These are phyloP conservation scores for Drosophila ficusphila DNA, from an alignment of 1,140 invertebrate species.

Conservation along the genomic window DNA sequence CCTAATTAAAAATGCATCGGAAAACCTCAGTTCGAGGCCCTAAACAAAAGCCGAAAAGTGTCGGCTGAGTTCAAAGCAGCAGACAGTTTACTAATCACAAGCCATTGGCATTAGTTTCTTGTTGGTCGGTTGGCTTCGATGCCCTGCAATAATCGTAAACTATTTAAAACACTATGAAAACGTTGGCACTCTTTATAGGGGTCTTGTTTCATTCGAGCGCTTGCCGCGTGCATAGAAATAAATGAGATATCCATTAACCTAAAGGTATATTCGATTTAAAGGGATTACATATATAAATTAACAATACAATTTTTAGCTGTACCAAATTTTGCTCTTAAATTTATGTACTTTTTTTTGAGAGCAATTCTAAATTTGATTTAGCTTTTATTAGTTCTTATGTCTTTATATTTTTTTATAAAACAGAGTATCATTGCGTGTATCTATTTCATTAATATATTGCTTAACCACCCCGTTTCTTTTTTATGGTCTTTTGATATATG, in stretches of 20 bases:
- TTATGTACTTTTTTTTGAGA: too few species aligned
- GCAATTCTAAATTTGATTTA: background rate
- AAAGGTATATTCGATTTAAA: background rate
- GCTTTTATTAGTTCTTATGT: too few species aligned
- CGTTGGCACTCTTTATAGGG: slow-evolving; percentile 68
- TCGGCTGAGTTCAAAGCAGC: slow-evolving; percentile 65
- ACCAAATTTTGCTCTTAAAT: too few species aligned
- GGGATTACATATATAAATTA: background rate
- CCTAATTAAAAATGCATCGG: slow-evolving; percentile 80
- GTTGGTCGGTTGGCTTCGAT: slow-evolving; percentile 38
- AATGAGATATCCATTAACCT: slow-evolving; percentile 36
- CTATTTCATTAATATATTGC: background rate
- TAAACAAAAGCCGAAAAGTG: slow-evolving; percentile 22
- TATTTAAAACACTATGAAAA: slow-evolving; percentile 72
- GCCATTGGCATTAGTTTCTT: slow-evolving; percentile 36
- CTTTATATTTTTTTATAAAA: slow-evolving; percentile 23
- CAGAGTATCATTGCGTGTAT: background rate
- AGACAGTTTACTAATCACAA: slow-evolving; percentile 59
- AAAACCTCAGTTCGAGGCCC: slow-evolving; percentile 30
- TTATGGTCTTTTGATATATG: slow-evolving; percentile 76
- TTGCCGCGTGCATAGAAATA: slow-evolving; percentile 63
- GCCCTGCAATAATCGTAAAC: slow-evolving; percentile 77
- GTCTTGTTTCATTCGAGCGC: slow-evolving; percentile 42
- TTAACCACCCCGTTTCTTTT: slow-evolving; percentile 69
- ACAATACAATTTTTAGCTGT: background rate